Evolutionary conservation across 2,797 vertebrate species (phyloP).

Genomic region (Poecile montanus): DNA sequence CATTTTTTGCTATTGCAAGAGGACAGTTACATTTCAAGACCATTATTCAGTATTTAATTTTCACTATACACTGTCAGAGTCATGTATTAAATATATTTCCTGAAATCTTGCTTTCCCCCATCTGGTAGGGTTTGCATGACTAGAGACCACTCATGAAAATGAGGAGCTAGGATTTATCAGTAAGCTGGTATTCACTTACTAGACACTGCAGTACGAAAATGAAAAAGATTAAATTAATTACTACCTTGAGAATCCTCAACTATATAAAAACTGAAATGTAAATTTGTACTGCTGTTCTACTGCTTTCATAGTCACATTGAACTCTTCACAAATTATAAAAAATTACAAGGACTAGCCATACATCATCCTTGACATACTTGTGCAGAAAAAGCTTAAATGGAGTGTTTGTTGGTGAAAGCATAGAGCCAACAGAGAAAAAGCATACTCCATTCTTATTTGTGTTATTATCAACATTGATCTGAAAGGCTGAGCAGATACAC

Average conservation of each 20-base stretch:
- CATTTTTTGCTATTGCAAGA: not conserved
- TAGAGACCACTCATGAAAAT: not conserved
- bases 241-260: conserved; percentile 17
- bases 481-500: not conserved
- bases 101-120: not conserved
- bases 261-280: conserved; percentile 23
- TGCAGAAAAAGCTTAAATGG: not conserved
- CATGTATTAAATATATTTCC: not conserved
- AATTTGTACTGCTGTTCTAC: conserved; percentile 4
- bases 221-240: conserved; percentile 41
- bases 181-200: not conserved
- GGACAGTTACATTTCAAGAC: conserved; percentile 10
- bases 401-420: not conserved
- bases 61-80: not conserved
- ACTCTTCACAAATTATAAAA: not conserved
- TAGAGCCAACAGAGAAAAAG: not conserved
- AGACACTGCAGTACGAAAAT: not conserved
- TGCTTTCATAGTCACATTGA: not conserved
- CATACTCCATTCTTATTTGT: not conserved
- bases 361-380: not conserved
- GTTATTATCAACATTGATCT: not conserved
- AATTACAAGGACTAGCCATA: not conserved
- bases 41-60: conserved; percentile 11
- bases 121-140: not conserved
- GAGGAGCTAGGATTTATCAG: not conserved